Evolutionary conservation across 1,140 invertebrate genomes (phyloP), one percentile per base, ranked within the genome.

Genomic region (Orchestia grillus): DNA sequence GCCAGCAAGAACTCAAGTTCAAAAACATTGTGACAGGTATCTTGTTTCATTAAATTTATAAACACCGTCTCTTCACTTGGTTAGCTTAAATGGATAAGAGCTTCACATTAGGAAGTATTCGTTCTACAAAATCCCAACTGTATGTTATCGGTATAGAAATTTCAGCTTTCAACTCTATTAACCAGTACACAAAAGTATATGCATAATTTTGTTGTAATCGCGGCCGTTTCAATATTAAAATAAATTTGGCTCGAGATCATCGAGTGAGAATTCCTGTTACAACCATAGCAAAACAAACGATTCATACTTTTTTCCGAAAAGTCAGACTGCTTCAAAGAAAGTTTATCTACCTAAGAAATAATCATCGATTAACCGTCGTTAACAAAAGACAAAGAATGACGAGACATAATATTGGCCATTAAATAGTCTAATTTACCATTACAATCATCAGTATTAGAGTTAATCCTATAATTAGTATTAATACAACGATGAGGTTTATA

Each of bases 371-470:
- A 77, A 77, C 62, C 62, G 62, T 77, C 62, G 62, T 77, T 77
- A 23, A 77, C 62, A 36, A 77, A 77, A 36, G 62, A 77, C 62
- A 15, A 77, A 77, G 62, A 91, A 43, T 91, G 88, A 91, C 88
- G 28, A 91, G 88, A 91, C 88, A 91, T 43, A 91, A 91, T 1
- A 91, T 91, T 91, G 44, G 41, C 88, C 19, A 91, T 91, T 44
- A 91, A 91, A 77, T 77, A 77, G 62, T 90, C 43, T 42, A 41
- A 90, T 90, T 90, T 42, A 90, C 88, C 88, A 44, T 90, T 90
- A 90, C 88, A 90, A 90, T 90, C 87, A 87, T 87, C 43, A 44
- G n/a, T 90, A 90, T 90, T 42, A 42, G n/a, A 44, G 88, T 90
- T 90, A 90, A 44, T 4, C n/a, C 43, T 90, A 90, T 90, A 42